Evolutionary conservation across 2,113 vertebrate species (phyloP).

Genomic region (Coracopsis vasa): DNA sequence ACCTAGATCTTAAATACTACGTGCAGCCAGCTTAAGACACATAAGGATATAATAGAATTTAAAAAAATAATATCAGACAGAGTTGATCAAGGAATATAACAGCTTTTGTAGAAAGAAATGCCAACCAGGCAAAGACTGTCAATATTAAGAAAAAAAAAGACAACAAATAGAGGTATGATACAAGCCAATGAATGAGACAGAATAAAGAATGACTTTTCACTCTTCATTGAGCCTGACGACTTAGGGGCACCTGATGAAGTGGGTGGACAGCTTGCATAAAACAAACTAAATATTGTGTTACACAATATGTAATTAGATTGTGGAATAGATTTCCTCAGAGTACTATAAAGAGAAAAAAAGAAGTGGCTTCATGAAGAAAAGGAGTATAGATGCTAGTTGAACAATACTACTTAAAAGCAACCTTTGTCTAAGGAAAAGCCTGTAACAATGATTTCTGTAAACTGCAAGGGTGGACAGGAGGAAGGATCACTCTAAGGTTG

Average conservation of each 20-base stretch:
- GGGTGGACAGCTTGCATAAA: neutral
- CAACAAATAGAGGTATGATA: neutral
- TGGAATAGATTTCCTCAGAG: neutral
- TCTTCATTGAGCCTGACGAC: neutral
- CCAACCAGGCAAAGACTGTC: neutral
- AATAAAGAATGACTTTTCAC: neutral
- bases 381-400: neutral
- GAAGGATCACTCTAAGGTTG: neutral
- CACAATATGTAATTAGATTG: neutral
- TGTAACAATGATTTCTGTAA: neutral
- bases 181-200: neutral
- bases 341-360: neutral
- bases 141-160: neutral
- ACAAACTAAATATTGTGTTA: neutral
- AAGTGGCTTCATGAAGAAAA: neutral
- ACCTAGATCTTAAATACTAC: neutral
- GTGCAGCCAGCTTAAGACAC: neutral
- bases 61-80: neutral
- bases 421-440: neutral
- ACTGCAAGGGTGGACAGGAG: neutral
- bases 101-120: neutral
- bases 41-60: neutral
- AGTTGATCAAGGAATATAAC: neutral
- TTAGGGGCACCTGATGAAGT: neutral
- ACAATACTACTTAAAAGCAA: neutral